Evolutionary conservation across 2,888 invertebrate genomes (phyloP).

Genomic region (Helicoverpa assulta): DNA sequence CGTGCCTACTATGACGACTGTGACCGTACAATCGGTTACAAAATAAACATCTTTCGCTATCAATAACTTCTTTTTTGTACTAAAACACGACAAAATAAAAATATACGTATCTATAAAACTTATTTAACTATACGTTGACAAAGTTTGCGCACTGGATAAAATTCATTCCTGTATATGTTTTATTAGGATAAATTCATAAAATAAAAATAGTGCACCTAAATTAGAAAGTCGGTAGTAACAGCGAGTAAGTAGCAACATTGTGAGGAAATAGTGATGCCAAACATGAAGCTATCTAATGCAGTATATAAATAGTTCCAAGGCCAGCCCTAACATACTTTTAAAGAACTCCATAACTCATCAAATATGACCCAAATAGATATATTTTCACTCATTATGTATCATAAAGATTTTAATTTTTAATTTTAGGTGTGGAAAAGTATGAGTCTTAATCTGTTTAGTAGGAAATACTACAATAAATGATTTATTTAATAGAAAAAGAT

Average conservation of each 20-base stretch:
- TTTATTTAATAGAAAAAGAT: background rate
- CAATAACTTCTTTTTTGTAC: too few relatives aligned
- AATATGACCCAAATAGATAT: background rate
- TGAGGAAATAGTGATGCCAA: constrained; percentile 33
- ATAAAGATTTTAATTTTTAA: background rate
- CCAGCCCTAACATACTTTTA: constrained; percentile 17
- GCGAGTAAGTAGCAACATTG: constrained; percentile 28
- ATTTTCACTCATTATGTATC: background rate
- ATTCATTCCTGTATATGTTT: too few relatives aligned
- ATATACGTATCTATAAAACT: too few relatives aligned
- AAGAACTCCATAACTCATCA: constrained; percentile 22
- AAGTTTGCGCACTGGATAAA: too few relatives aligned
- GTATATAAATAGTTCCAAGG: constrained; percentile 40
- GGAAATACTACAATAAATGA: background rate
- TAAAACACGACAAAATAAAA: too few relatives aligned
- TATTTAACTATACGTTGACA: too few relatives aligned
- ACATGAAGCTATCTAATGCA: constrained; percentile 15
- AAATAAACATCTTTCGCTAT: too few relatives aligned
- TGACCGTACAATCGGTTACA: too few relatives aligned
- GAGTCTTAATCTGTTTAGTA: background rate
- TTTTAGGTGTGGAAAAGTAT: background rate
- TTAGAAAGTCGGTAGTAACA: constrained; percentile 15
- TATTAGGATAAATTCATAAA: background rate
- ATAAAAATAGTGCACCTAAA: background rate
- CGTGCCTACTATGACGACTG: too few relatives aligned